Evolutionary conservation across 2,888 invertebrate species (phyloP).

Genomic region (Agrilus biguttatus): DNA sequence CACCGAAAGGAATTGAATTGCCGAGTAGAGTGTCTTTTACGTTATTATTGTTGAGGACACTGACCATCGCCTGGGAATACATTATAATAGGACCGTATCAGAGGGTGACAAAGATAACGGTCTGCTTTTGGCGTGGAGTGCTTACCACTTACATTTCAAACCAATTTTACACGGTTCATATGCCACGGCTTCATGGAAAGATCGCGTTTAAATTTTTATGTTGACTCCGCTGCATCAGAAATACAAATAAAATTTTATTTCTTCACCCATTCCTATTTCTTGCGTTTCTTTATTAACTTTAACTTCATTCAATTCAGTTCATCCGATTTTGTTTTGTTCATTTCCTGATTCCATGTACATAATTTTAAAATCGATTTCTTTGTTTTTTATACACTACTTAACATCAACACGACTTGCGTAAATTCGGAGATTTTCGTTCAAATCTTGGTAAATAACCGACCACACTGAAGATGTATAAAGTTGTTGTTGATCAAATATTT

Average conservation of each 20-base stretch:
- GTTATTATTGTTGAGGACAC: conserved; percentile 27
- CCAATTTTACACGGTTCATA: conserved; percentile 31
- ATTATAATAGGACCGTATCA: conserved; percentile 26
- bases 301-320: background rate
- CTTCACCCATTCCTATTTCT: conserved; percentile 2
- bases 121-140: conserved; percentile 21
- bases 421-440: no score
- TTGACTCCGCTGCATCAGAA: conserved; percentile 13
- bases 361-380: no score
- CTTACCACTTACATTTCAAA: conserved; percentile 27
- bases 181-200: conserved; percentile 16
- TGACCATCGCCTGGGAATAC: conserved; percentile 23
- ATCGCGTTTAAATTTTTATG: conserved; percentile 22
- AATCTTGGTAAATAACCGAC: no score
- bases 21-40: conserved; percentile 23
- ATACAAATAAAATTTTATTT: conserved; percentile 24
- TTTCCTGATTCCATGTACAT: no score
- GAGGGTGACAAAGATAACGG: conserved; percentile 29
- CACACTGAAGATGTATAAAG: no score
- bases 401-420: no score
- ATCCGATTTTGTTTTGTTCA: background rate
- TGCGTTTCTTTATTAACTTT: conserved; percentile 1
- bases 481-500: no score
- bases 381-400: no score
- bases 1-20: conserved; percentile 31